These are phyloP conservation scores for Copidosoma floridanum DNA, from an alignment of 1,140 invertebrate species.

Conservation along the genomic window DNA sequence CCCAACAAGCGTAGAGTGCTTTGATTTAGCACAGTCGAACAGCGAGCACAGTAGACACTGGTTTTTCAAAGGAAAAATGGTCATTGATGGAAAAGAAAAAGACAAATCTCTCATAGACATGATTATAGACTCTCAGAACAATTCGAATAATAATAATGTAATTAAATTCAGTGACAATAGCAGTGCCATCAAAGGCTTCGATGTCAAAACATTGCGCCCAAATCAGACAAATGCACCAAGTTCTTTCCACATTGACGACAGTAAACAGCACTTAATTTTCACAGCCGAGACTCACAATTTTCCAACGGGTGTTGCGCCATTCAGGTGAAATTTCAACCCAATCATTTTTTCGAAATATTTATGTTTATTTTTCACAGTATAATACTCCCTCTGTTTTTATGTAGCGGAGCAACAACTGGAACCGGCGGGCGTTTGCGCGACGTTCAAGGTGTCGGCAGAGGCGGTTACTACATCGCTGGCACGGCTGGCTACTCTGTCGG, in stretches of 20 bases:
- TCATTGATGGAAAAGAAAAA: conserved; percentile 78
- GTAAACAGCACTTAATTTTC: conserved; percentile 90
- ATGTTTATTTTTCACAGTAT: no score
- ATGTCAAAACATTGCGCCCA: conserved; percentile 67
- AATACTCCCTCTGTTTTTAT: no score
- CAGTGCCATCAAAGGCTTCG: conserved; percentile 88
- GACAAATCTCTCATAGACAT: conserved; percentile 85
- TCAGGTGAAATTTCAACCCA: conserved; percentile 65
- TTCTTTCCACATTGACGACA: conserved; percentile 59
- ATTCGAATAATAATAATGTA: conserved; percentile 89
- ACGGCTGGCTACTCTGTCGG: conserved; percentile 96
- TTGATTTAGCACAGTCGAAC: conserved; percentile 98
- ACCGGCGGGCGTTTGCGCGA: conserved; percentile 94
- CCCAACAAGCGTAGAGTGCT: conserved; percentile 96
- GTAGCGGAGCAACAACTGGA: conserved; percentile 94
- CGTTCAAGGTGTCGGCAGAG: conserved; percentile 89
- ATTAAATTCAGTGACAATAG: conserved; percentile 98
- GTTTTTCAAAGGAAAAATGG: conserved; percentile 90
- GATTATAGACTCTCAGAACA: conserved; percentile 86
- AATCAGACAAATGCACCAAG: conserved; percentile 63
- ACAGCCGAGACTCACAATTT: conserved; percentile 99
- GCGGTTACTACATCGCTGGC: conserved; percentile 90
- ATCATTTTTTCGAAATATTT: neutral
- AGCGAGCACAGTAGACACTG: conserved; percentile 91
- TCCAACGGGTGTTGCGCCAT: conserved; percentile 90